These are phyloP conservation scores for Amphimallon solstitiale DNA, from an alignment of 2,888 invertebrate genomes.

Conservation along the genomic window DNA sequence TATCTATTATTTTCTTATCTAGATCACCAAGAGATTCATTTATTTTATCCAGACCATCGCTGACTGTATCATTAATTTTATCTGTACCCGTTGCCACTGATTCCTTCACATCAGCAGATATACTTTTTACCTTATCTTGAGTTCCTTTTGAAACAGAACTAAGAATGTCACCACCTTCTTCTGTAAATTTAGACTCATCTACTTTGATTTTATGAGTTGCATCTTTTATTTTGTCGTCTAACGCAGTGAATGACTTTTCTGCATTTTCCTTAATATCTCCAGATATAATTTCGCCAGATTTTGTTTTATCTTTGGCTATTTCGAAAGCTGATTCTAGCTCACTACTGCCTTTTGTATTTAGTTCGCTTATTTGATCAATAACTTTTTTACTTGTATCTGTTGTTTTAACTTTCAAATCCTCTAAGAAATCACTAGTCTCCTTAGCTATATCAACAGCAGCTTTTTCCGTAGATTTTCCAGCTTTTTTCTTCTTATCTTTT, in stretches of 20 bases:
- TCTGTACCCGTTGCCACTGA: conserved; percentile 4
- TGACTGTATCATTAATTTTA: conserved; percentile 38
- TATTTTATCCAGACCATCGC: conserved; percentile 1
- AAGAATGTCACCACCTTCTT: conserved; percentile 11
- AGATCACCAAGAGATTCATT: conserved; percentile 25
- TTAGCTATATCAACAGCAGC: conserved; percentile 10
- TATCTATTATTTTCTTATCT: too few relatives aligned
- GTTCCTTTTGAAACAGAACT: conserved; percentile 1
- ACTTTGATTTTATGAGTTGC: conserved; percentile 27
- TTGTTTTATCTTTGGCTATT: conserved; percentile 40
- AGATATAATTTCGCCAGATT: conserved; percentile 8
- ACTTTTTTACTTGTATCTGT: conserved; percentile 40
- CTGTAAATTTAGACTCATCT: conserved; percentile 24
- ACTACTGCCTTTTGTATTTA: too few relatives aligned
- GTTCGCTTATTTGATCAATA: conserved; percentile 1
- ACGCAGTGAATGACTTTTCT: neutral
- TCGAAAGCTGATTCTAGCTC: too few relatives aligned
- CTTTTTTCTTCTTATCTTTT: conserved; percentile 34
- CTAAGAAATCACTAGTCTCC: conserved; percentile 14
- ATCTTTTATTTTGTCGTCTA: too few relatives aligned
- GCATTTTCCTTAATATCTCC: conserved; percentile 15
- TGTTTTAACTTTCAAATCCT: conserved; percentile 11
- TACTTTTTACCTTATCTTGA: conserved; percentile 21
- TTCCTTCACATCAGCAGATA: conserved; percentile 21
- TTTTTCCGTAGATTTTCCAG: conserved; percentile 21